Conservation (phyloP, 2,888 invertebrate genomes). For the Caenorhabditis japonica region DNA sequence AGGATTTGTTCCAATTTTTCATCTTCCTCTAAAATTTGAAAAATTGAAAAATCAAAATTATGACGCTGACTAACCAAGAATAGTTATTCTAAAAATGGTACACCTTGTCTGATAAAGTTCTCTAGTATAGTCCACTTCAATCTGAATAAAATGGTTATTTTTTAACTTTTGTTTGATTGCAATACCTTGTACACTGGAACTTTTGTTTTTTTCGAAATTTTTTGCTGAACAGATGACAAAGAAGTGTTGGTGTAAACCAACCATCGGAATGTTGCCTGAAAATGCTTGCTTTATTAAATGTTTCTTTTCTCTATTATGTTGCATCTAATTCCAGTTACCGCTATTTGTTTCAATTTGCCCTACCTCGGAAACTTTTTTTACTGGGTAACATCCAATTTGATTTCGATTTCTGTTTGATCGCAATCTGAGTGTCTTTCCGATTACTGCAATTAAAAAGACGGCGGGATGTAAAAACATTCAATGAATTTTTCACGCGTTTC, state of each 20-base stretch:
- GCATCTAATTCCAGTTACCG: neutral
- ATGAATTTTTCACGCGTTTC: conserved; percentile 14
- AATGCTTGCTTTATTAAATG: neutral
- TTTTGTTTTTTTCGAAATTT: conserved; percentile 44
- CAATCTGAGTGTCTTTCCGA: conserved; percentile 54
- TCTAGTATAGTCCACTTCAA: conserved; percentile 60
- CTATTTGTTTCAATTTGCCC: neutral
- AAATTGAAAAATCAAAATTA: neutral
- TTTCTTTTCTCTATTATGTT: neutral
- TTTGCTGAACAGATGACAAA: conserved; percentile 43
- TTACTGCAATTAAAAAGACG: conserved; percentile 42
- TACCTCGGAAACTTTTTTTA: conserved; percentile 49
- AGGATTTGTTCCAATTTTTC: conserved; percentile 49
- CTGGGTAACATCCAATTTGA: conserved; percentile 43
- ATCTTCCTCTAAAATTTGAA: conserved; percentile 50
- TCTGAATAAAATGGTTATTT: conserved; percentile 17
- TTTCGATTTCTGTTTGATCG: conserved; percentile 41
- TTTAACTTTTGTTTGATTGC: neutral
- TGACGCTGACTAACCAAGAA: conserved; percentile 44
- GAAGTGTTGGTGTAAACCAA: conserved; percentile 52
- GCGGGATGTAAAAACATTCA: neutral
- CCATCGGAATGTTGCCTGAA: conserved; percentile 64
- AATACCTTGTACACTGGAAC: conserved; percentile 49
- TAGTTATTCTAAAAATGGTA: conserved; percentile 56
- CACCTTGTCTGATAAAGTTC: conserved; percentile 50